Base-by-base conservation (phyloP, 2,888 invertebrate species). In the Amitus sp. region DNA sequence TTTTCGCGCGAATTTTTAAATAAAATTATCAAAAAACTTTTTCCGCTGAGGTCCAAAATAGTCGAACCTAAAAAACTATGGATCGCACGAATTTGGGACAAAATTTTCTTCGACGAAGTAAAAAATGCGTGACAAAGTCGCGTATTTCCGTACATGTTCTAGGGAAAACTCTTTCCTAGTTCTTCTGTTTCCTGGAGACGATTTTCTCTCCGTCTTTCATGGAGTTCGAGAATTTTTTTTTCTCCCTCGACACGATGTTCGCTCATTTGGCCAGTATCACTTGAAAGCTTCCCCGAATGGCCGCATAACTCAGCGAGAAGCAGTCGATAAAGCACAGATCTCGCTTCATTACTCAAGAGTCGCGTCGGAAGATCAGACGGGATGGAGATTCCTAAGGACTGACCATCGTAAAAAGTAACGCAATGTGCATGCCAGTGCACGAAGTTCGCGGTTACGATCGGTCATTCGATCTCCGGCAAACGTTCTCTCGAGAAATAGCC, bases 381-480 rank as follows among this genome's bases (percentile, higher is more conserved):
- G 42, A 13, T 48, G 34, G 43, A 43, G 52, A 58, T 52, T 40
- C 6, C n/a, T 23, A 15, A 12, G 34, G 47, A 28, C 51, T 10
- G 43, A 18, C 13, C 4, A 23, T 51, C 33, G 47, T 51, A 59
- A 59, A 59, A 59, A 15, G 52, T 51, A 55, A 54, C 33, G 49
- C 47, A 43, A 37, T 51, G 45, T 28, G 45, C 47, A 53, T 51
- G 28, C 48, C 47, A 34, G 46, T 52, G 43, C 53, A 49, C 53
- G 52, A 56, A 61, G 57, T 40, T 28, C 50, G 50, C 47, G 45
- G 42, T 46, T 51, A 54, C 42, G 51, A 57, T 63, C 49, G 47
- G 63, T 66, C 55, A 66, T 61, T 63, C 52, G 57, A 66, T 63
- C 54, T 54, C 47, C 42, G 54, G 46, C 46, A 57, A 57, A 56